A percentile compares a stretch with the other conserved stretches of the same genome.
Conservation (phyloP, 2,888 invertebrate genomes). For the Drosophila macrospina region DNA sequence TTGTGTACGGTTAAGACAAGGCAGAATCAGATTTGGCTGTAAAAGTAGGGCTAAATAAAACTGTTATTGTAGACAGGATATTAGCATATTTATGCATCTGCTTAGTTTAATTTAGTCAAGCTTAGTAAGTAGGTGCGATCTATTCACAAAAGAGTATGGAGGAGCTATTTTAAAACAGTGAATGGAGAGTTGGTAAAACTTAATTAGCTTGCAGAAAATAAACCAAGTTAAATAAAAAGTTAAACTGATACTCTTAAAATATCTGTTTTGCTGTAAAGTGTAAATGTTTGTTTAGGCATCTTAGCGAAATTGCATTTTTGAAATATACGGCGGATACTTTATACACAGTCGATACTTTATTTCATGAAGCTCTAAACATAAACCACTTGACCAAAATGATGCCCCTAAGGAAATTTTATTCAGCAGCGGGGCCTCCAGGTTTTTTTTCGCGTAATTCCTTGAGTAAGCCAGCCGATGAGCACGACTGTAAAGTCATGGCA, state of each 20-base stretch:
- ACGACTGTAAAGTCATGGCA: conserved; percentile 46
- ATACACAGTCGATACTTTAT: conserved; percentile 60
- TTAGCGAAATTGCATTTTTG: not conserved
- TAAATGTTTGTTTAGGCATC: not conserved
- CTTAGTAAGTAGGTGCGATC: conserved; percentile 5
- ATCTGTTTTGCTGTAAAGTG: not conserved
- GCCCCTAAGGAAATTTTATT: conserved; percentile 57
- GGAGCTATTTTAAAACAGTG: not conserved
- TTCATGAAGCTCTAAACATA: conserved; percentile 55
- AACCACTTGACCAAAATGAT: conserved; percentile 63
- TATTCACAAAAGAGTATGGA: not conserved
- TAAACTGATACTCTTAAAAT: not conserved
- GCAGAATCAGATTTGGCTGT: not conserved
- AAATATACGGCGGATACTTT: conserved; percentile 18
- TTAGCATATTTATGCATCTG: conserved; percentile 19
- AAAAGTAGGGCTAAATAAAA: conserved; percentile 5
- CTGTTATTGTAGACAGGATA: conserved; percentile 6
- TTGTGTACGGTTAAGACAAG: conserved; percentile 3
- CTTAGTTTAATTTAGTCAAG: conserved; percentile 5
- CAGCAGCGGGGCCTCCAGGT: conserved; percentile 32
- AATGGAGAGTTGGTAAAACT: conserved; percentile 6
- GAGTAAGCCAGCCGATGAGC: conserved; percentile 1
- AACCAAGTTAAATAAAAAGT: not conserved
- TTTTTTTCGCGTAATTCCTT: conserved; percentile 33
- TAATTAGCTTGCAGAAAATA: not conserved